Percentiles rank a stretch among this genome's conserved stretches.
Conservation (phyloP, 2,888 invertebrate species). For the Aporophyla nigra region DNA sequence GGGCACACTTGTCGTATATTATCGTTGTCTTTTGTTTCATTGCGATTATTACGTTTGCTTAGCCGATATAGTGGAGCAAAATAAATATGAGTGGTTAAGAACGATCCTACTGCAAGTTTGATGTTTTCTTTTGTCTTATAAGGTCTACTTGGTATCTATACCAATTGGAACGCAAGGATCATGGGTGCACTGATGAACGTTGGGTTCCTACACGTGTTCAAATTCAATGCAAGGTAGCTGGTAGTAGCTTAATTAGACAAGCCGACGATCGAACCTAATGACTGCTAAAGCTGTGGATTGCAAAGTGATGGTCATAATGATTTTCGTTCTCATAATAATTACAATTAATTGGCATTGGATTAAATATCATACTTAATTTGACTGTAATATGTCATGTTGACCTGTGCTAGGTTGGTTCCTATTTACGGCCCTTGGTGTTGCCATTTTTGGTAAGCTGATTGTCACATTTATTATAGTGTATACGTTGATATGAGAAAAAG, state of each 20-base stretch:
- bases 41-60: conserved; percentile 17
- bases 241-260: not conserved
- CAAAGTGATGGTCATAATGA: not conserved
- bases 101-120: not conserved
- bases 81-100: not conserved
- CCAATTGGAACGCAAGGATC: not conserved
- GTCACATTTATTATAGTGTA: not conserved
- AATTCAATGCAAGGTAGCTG: not conserved
- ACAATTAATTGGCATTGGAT: not conserved
- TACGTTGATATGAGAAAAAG: not conserved
- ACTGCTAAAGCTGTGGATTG: not conserved
- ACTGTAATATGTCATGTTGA: not conserved
- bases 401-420: not conserved
- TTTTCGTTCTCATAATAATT: not conserved
- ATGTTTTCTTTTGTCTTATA: not conserved
- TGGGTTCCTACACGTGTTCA: too few relatives aligned
- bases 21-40: conserved; percentile 30
- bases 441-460: not conserved
- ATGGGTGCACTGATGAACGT: too few relatives aligned
- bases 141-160: too few relatives aligned
- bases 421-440: not conserved
- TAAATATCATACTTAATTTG: not conserved
- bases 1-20: conserved; percentile 20
- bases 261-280: not conserved
- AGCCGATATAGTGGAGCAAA: not conserved